These are phyloP conservation scores for Sarcoramphus papa DNA, from an alignment of 2,797 vertebrate species.

Conservation along the genomic window DNA sequence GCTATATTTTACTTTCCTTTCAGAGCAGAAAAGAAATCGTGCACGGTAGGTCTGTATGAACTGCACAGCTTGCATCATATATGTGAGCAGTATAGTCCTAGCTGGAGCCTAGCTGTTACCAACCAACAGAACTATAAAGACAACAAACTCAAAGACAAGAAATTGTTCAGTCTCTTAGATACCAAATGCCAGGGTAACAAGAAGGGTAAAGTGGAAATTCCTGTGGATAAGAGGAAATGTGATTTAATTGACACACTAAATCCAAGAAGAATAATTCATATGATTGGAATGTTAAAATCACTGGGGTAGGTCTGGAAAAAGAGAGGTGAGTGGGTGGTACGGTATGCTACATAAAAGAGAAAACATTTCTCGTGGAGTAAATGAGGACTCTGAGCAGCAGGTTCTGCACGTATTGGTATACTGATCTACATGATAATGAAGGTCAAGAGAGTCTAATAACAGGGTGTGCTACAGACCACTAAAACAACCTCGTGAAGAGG, in stretches of 20 bases:
- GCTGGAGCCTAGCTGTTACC: background rate
- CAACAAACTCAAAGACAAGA: background rate
- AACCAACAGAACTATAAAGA: background rate
- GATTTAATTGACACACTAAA: background rate
- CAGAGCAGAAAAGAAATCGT: background rate
- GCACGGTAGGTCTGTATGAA: background rate
- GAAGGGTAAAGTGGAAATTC: background rate
- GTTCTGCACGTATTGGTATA: rapidly evolving
- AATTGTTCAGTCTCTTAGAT: background rate
- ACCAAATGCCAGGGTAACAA: background rate
- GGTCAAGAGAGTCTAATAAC: background rate
- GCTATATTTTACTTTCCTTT: background rate
- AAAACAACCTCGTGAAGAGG: background rate
- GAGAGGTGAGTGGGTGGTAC: background rate
- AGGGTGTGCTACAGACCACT: background rate
- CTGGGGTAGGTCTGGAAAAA: background rate
- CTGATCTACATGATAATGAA: background rate
- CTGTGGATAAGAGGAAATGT: background rate
- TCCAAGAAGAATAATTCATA: background rate
- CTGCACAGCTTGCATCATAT: background rate
- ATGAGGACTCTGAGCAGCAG: background rate
- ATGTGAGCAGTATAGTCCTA: background rate
- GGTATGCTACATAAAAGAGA: background rate
- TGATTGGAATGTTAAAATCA: background rate
- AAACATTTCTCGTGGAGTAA: background rate